These are phyloP conservation scores for Dromaius novaehollandiae DNA, from an alignment of 2,113 vertebrate genomes.

Conservation along the genomic window DNA sequence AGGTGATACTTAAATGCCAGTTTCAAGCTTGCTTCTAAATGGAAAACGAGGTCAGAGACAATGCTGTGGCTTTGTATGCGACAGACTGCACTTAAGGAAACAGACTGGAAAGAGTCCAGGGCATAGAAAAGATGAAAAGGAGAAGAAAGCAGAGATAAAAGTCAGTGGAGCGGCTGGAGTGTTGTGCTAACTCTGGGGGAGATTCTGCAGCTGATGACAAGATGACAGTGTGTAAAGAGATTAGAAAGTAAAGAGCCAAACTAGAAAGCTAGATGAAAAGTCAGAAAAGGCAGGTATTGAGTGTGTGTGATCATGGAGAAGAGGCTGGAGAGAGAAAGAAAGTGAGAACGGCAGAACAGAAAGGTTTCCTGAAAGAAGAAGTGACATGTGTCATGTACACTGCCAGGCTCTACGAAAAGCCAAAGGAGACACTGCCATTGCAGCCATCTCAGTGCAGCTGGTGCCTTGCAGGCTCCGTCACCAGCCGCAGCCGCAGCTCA, in stretches of 20 bases:
- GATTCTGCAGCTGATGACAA: slow-evolving; percentile 13
- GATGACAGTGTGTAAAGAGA: neutral
- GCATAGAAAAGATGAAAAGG: slow-evolving; percentile 10
- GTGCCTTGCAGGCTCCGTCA: slow-evolving; percentile 17
- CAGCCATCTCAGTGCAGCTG: slow-evolving; percentile 12
- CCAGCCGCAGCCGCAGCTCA: neutral
- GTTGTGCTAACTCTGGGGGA: neutral
- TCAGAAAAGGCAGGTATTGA: slow-evolving; percentile 2
- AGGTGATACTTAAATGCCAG: neutral
- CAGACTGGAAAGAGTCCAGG: neutral
- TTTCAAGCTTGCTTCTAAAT: neutral
- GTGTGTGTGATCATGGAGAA: neutral
- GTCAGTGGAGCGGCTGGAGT: neutral
- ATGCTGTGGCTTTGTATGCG: neutral
- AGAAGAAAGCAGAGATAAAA: slow-evolving; percentile 40
- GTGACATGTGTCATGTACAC: neutral
- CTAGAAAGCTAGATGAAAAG: slow-evolving; percentile 23
- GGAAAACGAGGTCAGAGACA: neutral
- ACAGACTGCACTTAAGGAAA: slow-evolving; percentile 5
- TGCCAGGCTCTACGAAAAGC: neutral
- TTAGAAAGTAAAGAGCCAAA: slow-evolving; percentile 7
- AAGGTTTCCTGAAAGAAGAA: slow-evolving; percentile 13
- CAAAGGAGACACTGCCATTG: neutral
- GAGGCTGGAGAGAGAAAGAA: neutral
- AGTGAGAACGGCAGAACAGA: neutral